A percentile compares a stretch with the other conserved stretches of the same genome.
Evolutionary conservation across 2,113 vertebrate genomes (phyloP).

Genomic region (Progne subis): DNA sequence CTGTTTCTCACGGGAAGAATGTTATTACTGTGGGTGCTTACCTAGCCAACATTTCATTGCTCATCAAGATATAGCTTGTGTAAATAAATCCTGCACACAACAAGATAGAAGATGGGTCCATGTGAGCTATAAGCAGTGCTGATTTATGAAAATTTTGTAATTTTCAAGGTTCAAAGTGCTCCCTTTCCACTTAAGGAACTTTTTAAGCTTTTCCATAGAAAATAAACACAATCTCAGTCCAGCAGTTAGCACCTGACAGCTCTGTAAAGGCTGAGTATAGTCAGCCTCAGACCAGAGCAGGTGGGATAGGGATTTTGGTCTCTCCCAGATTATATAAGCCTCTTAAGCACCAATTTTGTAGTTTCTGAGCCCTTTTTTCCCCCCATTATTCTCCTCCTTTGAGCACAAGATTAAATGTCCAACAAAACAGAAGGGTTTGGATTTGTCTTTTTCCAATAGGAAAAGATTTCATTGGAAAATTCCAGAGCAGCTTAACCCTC

Average conservation of each 20-base stretch:
- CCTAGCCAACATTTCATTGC: not conserved
- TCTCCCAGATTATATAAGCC: not conserved
- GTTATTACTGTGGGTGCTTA: not conserved
- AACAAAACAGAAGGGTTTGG: not conserved
- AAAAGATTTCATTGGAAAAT: constrained; percentile 15
- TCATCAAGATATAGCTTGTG: not conserved
- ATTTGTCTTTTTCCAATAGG: not conserved
- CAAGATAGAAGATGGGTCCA: not conserved
- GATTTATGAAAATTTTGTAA: not conserved
- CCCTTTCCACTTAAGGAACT: not conserved
- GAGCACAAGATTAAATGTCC: not conserved
- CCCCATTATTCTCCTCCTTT: not conserved
- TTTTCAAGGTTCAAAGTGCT: not conserved
- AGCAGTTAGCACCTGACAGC: not conserved
- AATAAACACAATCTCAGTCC: not conserved
- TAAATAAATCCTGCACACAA: not conserved
- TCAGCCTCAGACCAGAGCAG: not conserved
- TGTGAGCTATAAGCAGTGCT: not conserved
- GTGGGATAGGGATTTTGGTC: not conserved
- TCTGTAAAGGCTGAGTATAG: not conserved
- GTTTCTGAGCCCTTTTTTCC: not conserved
- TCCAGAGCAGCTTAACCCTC: not conserved
- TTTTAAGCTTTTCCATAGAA: not conserved
- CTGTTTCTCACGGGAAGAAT: not conserved
- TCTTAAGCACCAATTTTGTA: not conserved